phyloP scores from a whole-genome alignment of 2,888 invertebrate genomes.

The Synanthedon formicaeformis region DNA sequence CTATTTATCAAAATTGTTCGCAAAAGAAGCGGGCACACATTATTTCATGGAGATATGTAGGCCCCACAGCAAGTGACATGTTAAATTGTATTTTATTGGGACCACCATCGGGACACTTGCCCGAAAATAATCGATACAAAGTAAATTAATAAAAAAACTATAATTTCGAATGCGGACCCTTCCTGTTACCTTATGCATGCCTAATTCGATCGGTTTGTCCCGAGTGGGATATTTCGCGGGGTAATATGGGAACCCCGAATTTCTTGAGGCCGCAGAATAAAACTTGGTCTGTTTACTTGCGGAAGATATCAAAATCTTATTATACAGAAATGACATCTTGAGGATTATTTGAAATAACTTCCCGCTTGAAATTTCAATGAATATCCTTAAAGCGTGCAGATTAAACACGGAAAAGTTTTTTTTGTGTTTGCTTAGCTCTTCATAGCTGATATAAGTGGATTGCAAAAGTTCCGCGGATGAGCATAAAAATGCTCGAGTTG shows the following conservation, averaged over 20 bases:
- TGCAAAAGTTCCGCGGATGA: conserved; percentile 67
- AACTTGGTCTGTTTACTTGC: not conserved
- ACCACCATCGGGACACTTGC: no score
- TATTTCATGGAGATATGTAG: conserved; percentile 20
- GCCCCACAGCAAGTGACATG: conserved; percentile 5
- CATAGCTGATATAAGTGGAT: conserved; percentile 69
- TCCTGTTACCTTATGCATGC: no score
- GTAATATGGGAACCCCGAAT: no score
- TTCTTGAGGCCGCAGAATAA: not conserved
- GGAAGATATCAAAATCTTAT: not conserved
- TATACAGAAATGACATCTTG: conserved; percentile 11
- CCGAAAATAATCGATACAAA: no score
- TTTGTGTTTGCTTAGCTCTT: conserved; percentile 67
- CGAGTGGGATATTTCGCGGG: not conserved
- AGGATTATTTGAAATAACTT: conserved; percentile 60
- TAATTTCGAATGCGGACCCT: no score
- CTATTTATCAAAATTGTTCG: conserved; percentile 57
- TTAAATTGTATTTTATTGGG: not conserved
- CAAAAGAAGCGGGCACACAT: conserved; percentile 28
- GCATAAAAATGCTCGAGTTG: conserved; percentile 61
- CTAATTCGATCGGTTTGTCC: no score
- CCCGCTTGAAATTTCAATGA: conserved; percentile 57
- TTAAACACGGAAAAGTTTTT: conserved; percentile 58
- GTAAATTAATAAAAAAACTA: no score
- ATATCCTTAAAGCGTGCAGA: conserved; percentile 62